These are phyloP conservation scores for Sus scrofa DNA, from an alignment of 2,113 vertebrate species.

Conservation along the genomic window DNA sequence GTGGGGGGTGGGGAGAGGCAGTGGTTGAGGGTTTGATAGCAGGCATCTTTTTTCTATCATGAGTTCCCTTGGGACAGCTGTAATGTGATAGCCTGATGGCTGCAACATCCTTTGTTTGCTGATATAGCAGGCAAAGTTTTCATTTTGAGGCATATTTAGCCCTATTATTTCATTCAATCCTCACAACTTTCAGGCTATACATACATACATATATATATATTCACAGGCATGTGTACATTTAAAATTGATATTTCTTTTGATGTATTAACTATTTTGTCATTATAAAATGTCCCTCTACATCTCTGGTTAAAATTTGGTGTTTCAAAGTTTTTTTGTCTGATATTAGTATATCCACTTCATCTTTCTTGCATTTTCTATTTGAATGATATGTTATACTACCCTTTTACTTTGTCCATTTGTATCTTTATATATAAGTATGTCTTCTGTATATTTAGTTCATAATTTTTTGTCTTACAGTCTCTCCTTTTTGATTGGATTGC, in stretches of 20 bases:
- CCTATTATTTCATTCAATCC: no score
- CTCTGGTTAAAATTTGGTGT: not conserved
- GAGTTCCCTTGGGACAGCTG: no score
- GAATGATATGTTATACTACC: not conserved
- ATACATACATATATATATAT: no score
- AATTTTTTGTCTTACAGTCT: not conserved
- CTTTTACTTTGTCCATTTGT: not conserved
- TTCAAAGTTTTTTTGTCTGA: not conserved
- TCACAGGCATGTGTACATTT: not conserved
- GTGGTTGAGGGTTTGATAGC: no score
- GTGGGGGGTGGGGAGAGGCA: no score
- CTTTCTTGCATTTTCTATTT: not conserved
- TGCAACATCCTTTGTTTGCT: no score
- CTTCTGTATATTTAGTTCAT: not conserved
- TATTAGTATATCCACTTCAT: not conserved
- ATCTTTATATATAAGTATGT: not conserved
- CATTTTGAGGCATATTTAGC: no score
- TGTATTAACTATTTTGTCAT: not conserved
- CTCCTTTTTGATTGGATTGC: not conserved
- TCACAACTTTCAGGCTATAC: no score
- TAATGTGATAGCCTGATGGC: no score
- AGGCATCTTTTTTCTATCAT: no score
- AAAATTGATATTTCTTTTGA: not conserved
- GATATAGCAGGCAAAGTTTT: no score
- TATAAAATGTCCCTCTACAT: not conserved